Conservation (phyloP, 2,888 invertebrate genomes). For the Apocheima hispidaria region DNA sequence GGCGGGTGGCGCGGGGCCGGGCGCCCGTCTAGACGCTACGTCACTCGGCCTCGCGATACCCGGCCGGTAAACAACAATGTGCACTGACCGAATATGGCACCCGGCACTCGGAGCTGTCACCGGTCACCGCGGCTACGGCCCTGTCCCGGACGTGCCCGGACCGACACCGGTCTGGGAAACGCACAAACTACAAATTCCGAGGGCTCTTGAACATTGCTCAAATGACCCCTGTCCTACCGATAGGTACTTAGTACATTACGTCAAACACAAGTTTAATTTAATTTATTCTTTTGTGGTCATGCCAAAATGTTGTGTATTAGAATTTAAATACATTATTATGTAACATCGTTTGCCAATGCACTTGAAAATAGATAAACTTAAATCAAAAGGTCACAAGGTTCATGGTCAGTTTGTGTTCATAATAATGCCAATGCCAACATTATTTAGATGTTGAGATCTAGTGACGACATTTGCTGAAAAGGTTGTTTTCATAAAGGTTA, state of each 20-base stretch:
- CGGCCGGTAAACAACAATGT: slow-evolving; percentile 86
- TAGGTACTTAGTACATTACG: not conserved
- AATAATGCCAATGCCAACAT: slow-evolving; percentile 10
- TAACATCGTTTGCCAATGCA: slow-evolving; percentile 11
- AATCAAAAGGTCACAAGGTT: slow-evolving; percentile 10
- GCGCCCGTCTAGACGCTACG: slow-evolving; percentile 85
- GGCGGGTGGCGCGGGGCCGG: slow-evolving; percentile 57
- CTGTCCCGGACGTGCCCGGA: slow-evolving; percentile 49
- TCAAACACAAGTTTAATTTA: not conserved
- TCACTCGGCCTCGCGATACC: slow-evolving; percentile 87
- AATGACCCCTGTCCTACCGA: not conserved
- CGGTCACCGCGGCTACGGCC: slow-evolving; percentile 66
- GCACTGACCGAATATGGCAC: slow-evolving; percentile 86
- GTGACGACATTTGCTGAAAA: not conserved
- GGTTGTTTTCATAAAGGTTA: too few relatives aligned
- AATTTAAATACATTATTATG: slow-evolving; percentile 1
- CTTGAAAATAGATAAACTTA: slow-evolving; percentile 12
- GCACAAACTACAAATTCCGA: slow-evolving; percentile 10
- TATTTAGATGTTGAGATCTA: slow-evolving; percentile 11
- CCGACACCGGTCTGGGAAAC: slow-evolving; percentile 37
- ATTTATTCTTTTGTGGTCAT: not conserved
- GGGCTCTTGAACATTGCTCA: not conserved
- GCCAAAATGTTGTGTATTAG: not conserved
- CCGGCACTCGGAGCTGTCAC: slow-evolving; percentile 65
- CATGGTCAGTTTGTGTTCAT: slow-evolving; percentile 10